Base-by-base conservation (phyloP, 1,140 invertebrate species). In the Limonius californicus region DNA sequence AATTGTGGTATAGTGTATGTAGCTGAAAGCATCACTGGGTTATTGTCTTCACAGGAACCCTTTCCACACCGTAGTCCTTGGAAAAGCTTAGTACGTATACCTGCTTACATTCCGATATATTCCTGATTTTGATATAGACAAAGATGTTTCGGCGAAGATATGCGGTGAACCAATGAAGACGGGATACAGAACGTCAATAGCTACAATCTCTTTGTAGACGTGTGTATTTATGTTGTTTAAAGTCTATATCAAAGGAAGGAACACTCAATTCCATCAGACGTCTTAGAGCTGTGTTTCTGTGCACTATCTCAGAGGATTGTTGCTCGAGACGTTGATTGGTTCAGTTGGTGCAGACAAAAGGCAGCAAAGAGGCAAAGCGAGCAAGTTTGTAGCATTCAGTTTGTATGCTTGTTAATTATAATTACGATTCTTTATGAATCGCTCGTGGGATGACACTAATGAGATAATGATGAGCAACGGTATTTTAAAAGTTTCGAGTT, bases 311-410 rank as follows among this genome's bases (percentile, higher is more conserved):
- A 57, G 50, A 16, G 64, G 66, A 68, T 68, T 68, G 67, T 68
- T 66, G 53, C 59, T 42, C 43, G 59, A 64, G 63, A 67, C 45
- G 63, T 61, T 63, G 68, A 69, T 69, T 69, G 68, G 68, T 69
- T 69, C 68, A 63, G 62, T 67, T 69, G 68, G 56, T 59, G 64
- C 21, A 69, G 55, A 69, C 68, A 67, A 67, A 50, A 67, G 61
- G 47, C n/a, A 32, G 50, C 55, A 61, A 61, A 63, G 57, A 59
- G 35, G 64, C 62, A 62, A 67, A 62, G 59, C 62, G 53, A 61
- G 53, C 60, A 61, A 47, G 50, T 61, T 61, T 45, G 43, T 54
- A 57, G 55, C 55, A 19, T 57, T 18, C 53, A 54, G 59, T 58
- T 60, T 61, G 43, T 57, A 35, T 58, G 63, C 56, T 58, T 62